Evolutionary conservation across 2,888 invertebrate genomes (phyloP), one percentile per base, ranked within the genome.

Genomic region (Norana najaformis): DNA sequence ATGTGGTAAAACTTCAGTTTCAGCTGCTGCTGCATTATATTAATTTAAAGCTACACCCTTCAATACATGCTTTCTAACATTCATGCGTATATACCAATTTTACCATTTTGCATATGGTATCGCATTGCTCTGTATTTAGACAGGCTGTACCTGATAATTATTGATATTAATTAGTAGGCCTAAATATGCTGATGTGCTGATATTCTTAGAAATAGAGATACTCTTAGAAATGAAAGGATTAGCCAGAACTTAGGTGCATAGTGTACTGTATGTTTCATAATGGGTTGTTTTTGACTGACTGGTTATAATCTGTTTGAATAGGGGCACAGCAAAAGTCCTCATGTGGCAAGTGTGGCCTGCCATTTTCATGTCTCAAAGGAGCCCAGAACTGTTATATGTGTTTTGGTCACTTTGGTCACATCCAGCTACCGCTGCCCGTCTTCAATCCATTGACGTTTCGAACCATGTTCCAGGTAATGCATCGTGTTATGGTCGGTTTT

Each of bases 371-470:
- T 14, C 37, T 83, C 90, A 47, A 38, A 41, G 37, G 69, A 53
- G 92, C 96, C 96, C 35, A 94, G 96, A 88, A 94, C 96, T 16
- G 95, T 69, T n/a, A 11, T 6, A 69, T 96, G 91, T 99, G 99
- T 94, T 96, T 97, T 0, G 99, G 99, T 0, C 99, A 99, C 95
- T 97, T 98, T 95, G 99, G 99, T 0, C 98, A 98, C 94, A 98
- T 99, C 92, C 97, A 97, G 92, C 95, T 99, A 1, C 97, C 98
- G 0, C 95, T 98, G 23, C 96, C 98, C 0, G 97, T 98, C 0
- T 96, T 97, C 90, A 99, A 99, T 96, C 99, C 99, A 0, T 94
- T 99, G 88, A 98, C 98, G 93, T 96, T 97, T 92, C 97, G 96
- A 93, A 96, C 96, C 47, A 95, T 98, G 35, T 96, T 93, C 95